phyloP scores from a whole-genome alignment of 2,113 vertebrate species.

The Dasyornis broadbenti region DNA sequence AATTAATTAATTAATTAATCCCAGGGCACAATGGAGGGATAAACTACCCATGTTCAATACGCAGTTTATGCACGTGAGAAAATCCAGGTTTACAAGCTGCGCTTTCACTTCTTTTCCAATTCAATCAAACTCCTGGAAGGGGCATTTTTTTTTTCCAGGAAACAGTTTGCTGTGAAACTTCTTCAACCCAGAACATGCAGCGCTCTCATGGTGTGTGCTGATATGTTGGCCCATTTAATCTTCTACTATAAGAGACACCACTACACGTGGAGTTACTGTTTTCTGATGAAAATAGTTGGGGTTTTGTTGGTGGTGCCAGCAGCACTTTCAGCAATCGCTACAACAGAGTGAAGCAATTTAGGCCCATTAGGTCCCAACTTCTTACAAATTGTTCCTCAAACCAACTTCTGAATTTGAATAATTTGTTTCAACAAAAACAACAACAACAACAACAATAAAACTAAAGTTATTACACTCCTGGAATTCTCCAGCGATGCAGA shows the following conservation, averaged over 20 bases:
- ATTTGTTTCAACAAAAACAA: not conserved
- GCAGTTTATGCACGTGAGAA: not conserved
- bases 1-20: not conserved
- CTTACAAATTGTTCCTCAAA: not conserved
- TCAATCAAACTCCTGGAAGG: not conserved
- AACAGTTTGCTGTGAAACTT: not conserved
- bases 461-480: not conserved
- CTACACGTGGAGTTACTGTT: not conserved
- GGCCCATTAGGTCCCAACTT: not conserved
- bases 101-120: not conserved
- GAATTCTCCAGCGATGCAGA: not conserved
- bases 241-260: not conserved
- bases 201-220: not conserved
- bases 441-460: not conserved
- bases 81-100: not conserved
- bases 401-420: fast-evolving
- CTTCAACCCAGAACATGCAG: not conserved
- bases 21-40: not conserved
- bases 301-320: not conserved
- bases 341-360: not conserved
- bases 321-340: not conserved
- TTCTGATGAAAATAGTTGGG: not conserved
- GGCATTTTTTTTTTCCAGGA: not conserved
- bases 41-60: not conserved
- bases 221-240: not conserved